phyloP scores from a whole-genome alignment of 2,113 vertebrate genomes.

The Cariama cristata region DNA sequence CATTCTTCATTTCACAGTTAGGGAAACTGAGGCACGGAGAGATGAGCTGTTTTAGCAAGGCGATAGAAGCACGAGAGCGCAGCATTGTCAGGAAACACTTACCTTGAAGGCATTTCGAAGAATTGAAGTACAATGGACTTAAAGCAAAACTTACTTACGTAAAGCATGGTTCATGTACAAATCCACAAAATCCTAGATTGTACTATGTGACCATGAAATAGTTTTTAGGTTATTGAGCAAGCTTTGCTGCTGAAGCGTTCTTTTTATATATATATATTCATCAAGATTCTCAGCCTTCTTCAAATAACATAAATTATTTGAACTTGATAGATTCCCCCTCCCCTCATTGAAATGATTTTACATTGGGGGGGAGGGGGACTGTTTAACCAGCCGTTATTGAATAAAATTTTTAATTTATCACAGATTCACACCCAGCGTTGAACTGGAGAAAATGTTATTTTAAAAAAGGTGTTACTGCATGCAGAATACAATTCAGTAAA shows the following conservation, averaged over 20 bases:
- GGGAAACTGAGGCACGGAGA: not conserved
- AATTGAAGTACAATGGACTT: not conserved
- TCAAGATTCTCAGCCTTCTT: not conserved
- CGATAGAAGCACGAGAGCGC: not conserved
- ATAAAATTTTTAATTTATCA: not conserved
- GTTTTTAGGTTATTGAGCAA: not conserved
- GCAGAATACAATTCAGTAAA: not conserved
- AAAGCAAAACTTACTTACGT: not conserved
- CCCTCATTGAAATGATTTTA: not conserved
- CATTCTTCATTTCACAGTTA: not conserved
- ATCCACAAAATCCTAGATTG: not conserved
- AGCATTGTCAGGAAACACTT: not conserved
- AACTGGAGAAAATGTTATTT: not conserved
- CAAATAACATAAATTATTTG: not conserved
- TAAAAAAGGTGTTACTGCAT: not conserved
- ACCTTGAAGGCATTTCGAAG: not conserved
- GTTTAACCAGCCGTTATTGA: not conserved
- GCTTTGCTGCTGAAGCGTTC: not conserved
- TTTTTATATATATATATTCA: not conserved
- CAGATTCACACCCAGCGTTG: not conserved
- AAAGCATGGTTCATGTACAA: not conserved
- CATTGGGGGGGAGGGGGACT: rapidly evolving
- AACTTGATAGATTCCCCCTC: not conserved
- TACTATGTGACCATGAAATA: not conserved
- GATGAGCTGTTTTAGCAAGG: not conserved